Base-by-base conservation (phyloP, 2,888 invertebrate species). In the Hermaeophaga mercurialis region DNA sequence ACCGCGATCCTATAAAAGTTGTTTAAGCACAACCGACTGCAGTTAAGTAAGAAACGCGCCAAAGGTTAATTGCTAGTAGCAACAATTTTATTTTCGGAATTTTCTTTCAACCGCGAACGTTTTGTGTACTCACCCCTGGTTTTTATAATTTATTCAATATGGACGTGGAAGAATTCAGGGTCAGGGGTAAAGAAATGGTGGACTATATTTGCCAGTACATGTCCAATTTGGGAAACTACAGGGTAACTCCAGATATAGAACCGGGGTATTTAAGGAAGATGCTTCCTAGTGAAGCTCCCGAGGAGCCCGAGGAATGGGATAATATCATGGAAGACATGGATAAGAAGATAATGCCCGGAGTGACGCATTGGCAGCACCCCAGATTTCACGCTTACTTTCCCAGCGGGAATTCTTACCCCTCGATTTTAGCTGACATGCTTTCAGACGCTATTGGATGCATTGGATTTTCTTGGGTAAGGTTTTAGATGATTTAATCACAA, bases 351-450 rank as follows among this genome's bases (percentile, higher is more conserved):
- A 94, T 95, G 93, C 93, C 94, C 0, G 95, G 95, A 28, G 91
- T 95, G 44, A 97, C 97, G 1, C 95, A 98, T 78, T 99, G 99
- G 99, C 97, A 98, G 75, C 98, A 98, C 82, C 98, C 98, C 0
- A 83, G 94, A 56, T 99, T 99, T 80, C 97, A 98, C 77, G 99
- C 99, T 0, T 99, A 99, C 78, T 99, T 99, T 76, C 98, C 99
- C 2, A 88, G 97, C 9, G 98, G 98, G 11, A 97, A 97, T 80
- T 95, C 91, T 0, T 99, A 88, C 77, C 98, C 98, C 1, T 96
- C 97, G 4, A 96, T 99, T 62, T 82, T 99, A 44, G 99, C 94
- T 2, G 98, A 99, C 73, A 96, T 99, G 96, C 80, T 99, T 55
- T 90, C 94, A 2, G 94, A 94, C 75, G 96, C 95, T 17, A 91